Evolutionary conservation across 2,888 invertebrate species (phyloP).

Genomic region (Caenorhabditis imperialis): DNA sequence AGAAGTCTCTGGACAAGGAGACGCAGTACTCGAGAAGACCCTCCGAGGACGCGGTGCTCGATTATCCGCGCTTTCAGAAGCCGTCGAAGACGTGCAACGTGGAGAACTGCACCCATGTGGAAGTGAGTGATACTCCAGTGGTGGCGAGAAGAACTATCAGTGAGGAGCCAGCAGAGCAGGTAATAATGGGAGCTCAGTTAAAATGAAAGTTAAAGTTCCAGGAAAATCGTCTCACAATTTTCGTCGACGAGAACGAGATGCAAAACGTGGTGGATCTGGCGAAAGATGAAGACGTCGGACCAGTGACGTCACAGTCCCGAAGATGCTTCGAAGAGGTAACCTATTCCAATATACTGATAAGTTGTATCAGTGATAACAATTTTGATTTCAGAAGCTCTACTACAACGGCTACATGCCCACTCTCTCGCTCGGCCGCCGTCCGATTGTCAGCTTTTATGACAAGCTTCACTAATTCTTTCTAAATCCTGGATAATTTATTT

Average conservation of each 20-base stretch:
- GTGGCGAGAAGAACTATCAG: conserved; percentile 16
- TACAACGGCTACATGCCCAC: conserved; percentile 50
- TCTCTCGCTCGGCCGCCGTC: conserved; percentile 36
- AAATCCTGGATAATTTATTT: conserved; percentile 16
- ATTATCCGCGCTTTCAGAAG: conserved; percentile 4
- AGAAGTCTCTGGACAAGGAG: not conserved
- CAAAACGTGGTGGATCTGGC: conserved; percentile 41
- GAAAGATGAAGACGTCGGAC: conserved; percentile 15
- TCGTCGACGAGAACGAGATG: conserved; percentile 26
- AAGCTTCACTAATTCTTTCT: conserved; percentile 36
- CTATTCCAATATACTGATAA: not conserved
- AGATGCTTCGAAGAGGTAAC: conserved; percentile 32
- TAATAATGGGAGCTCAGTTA: too few relatives aligned
- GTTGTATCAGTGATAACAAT: too few relatives aligned
- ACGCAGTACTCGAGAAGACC: conserved; percentile 28
- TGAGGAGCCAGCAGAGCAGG: conserved; percentile 11
- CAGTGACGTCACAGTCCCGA: conserved; percentile 3
- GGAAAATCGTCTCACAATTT: conserved; percentile 28
- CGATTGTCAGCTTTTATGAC: conserved; percentile 46
- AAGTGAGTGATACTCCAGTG: conserved; percentile 22
- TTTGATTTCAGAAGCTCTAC: conserved; percentile 37
- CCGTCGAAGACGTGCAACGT: conserved; percentile 18
- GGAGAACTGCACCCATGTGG: conserved; percentile 50
- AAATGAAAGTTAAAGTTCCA: too few relatives aligned
- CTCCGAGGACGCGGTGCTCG: conserved; percentile 11